These are phyloP conservation scores for Coleophora flavipennella DNA, from an alignment of 2,888 invertebrate species.

Conservation along the genomic window DNA sequence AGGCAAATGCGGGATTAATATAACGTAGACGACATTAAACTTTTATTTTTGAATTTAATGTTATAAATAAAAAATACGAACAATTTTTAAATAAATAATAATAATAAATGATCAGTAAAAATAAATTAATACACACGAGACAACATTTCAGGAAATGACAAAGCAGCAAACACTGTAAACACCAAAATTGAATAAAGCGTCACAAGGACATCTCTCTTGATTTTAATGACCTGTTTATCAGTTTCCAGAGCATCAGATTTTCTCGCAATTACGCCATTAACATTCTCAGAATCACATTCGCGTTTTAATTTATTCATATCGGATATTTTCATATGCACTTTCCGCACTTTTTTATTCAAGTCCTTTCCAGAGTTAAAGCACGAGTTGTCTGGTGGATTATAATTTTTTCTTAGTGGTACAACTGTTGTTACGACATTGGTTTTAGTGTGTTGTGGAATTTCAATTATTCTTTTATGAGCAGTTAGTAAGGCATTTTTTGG, in stretches of 20 bases:
- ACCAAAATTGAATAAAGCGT: conserved; percentile 58
- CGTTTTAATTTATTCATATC: too few relatives aligned
- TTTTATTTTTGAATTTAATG: too few relatives aligned
- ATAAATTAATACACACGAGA: conserved; percentile 5
- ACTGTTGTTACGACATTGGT: background rate
- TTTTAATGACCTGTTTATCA: conserved; percentile 36
- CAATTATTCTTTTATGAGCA: conserved; percentile 15
- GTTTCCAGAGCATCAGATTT: too few relatives aligned
- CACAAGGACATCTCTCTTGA: conserved; percentile 56
- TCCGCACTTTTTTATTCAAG: background rate
- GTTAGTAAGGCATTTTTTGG: background rate
- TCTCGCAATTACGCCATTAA: too few relatives aligned
- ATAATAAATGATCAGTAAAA: too few relatives aligned
- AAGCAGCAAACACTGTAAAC: conserved; percentile 54
- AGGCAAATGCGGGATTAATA: too few relatives aligned
- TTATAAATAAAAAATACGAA: too few relatives aligned
- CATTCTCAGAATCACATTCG: too few relatives aligned
- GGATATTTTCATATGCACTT: background rate
- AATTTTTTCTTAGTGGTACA: background rate
- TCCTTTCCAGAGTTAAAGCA: background rate
- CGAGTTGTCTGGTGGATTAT: background rate
- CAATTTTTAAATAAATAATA: too few relatives aligned
- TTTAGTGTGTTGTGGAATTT: conserved; percentile 18
- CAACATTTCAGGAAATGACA: conserved; percentile 47
- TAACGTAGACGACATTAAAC: too few relatives aligned